Conservation (phyloP, 1,140 invertebrate genomes). For the Zaprionus ornatus region DNA sequence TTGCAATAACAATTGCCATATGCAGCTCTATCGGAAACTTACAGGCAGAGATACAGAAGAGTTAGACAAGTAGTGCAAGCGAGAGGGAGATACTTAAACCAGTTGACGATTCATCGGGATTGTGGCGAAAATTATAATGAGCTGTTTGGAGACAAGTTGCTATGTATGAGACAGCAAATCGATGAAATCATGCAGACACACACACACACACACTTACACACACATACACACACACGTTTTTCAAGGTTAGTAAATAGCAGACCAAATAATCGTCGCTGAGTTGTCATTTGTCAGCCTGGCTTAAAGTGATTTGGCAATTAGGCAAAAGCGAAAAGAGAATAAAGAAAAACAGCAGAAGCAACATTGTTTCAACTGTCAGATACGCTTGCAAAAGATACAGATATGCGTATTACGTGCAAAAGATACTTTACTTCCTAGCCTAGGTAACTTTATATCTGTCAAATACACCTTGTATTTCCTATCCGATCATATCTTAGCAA, state of each 20-base stretch:
- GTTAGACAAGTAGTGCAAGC: not conserved
- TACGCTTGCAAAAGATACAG: not conserved
- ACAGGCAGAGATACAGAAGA: not conserved
- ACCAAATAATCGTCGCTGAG: slow-evolving; percentile 21
- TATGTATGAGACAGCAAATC: slow-evolving; percentile 37
- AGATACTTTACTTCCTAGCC: not conserved
- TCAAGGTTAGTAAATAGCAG: slow-evolving; percentile 40
- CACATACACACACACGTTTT: slow-evolving; percentile 10
- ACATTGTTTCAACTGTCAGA: not conserved
- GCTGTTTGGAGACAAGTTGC: slow-evolving; percentile 61
- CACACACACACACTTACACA: not conserved
- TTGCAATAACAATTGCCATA: not conserved
- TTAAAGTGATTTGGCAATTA: slow-evolving; percentile 46
- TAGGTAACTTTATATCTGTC: not conserved
- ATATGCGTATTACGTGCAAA: not conserved
- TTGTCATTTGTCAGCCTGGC: slow-evolving; percentile 40
- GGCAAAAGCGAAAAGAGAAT: slow-evolving; percentile 15
- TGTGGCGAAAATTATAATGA: slow-evolving; percentile 75
- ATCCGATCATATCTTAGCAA: not conserved
- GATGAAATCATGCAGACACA: slow-evolving; percentile 69
- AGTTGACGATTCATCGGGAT: slow-evolving; percentile 68
- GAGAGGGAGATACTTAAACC: slow-evolving; percentile 45
- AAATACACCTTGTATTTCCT: not conserved
- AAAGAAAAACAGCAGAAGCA: not conserved
- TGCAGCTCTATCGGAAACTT: slow-evolving; percentile 17